Evolutionary conservation across 2,888 invertebrate species (phyloP), one percentile per base, ranked within the genome.

Genomic region (Ditylenchus weischeri): DNA sequence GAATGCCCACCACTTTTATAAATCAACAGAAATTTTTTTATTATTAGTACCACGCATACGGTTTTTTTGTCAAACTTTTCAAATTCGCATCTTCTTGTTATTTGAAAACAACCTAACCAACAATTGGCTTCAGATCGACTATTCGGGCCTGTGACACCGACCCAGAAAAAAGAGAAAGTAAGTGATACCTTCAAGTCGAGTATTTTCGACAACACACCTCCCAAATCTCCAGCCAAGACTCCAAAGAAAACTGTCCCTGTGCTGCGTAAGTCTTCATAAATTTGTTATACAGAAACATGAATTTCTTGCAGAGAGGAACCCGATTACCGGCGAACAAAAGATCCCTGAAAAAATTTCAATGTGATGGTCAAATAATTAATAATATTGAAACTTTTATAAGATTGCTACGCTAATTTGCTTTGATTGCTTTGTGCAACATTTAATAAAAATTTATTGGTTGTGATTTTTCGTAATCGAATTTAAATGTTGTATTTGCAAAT

Each of bases 281-380:
- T 7, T 11, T 19, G 8, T 13, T 47, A 63, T 49, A 54, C 15
- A 43, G 7, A 13, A 48, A 29, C 29, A 59, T 60, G 23, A 23
- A 43, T 23, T 61, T 48, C 15, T 66, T 81, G 69, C 73, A 81
- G 81, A 77, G 21, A 76, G 81, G 58, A 81, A 81, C 66, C 81
- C 81, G 58, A 78, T 81, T 68, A 81, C 81, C 58, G 81, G 81
- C 21, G 81, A 81, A 69, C 77, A 81, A 63, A 80, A 81, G 68
- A 67, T 72, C 48, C 70, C 76, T 21, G 67, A 72, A 47, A 71
- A 77, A 63, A 72, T 79, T 64, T 63, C 74, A 50, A 76, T 78
- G 57, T 79, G 69, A 76, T 43, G 43, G 43, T 43, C 43, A 43
- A 43, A 43, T 43, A 43, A 43, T 10, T 43, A 15, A 43, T 43